phyloP scores from a whole-genome alignment of 2,113 vertebrate species.

The Telmatochromis sp. region DNA sequence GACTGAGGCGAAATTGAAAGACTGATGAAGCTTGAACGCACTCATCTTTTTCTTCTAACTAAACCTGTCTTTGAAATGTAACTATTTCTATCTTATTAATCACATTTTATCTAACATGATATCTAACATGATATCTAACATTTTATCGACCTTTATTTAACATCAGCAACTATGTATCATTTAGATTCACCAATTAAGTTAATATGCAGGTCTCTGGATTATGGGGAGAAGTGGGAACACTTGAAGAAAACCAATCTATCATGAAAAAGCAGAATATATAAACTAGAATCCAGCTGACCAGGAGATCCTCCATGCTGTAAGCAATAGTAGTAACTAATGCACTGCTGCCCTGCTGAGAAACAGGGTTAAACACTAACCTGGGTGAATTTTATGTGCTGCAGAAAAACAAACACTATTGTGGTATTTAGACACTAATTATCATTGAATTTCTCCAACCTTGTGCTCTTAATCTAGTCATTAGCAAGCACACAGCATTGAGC shows the following conservation, averaged over 20 bases:
- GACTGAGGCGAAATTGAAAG: constrained; percentile 3
- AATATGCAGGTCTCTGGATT: background rate
- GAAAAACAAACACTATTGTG: constrained; percentile 22
- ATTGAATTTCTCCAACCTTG: constrained; percentile 4
- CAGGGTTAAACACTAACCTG: background rate
- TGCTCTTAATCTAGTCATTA: constrained; percentile 28
- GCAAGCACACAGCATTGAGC: background rate
- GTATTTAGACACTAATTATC: constrained; percentile 17
- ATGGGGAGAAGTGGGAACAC: background rate
- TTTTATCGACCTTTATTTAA: background rate
- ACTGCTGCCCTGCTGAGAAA: background rate
- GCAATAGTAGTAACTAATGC: background rate
- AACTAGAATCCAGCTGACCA: background rate
- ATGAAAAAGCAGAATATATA: background rate
- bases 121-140: background rate
- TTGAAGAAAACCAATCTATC: background rate
- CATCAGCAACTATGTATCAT: background rate
- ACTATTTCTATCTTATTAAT: background rate
- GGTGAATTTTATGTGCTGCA: background rate
- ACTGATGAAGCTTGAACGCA: background rate
- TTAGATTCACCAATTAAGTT: background rate
- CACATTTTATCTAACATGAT: background rate
- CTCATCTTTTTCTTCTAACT: background rate
- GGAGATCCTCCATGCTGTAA: background rate
- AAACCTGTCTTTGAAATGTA: background rate